These are phyloP conservation scores for Magallana ariakensis DNA, from an alignment of 1,140 invertebrate species.

Conservation along the genomic window DNA sequence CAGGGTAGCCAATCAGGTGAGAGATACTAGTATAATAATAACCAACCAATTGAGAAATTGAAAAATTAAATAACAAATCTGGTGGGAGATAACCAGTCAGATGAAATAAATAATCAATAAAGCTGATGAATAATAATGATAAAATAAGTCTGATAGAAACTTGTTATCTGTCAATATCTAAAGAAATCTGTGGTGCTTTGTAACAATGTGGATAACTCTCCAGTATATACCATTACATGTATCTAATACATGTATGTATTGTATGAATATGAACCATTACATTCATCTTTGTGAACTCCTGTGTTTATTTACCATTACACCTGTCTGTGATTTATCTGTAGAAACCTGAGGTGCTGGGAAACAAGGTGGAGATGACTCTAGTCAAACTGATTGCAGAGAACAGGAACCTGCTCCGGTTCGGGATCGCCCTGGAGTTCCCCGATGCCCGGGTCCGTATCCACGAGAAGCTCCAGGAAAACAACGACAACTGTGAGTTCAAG, in stretches of 20 bases:
- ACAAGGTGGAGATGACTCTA: conserved; percentile 99
- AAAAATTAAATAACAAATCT: not conserved
- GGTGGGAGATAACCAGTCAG: no score
- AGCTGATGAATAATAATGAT: no score
- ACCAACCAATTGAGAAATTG: conserved; percentile 54
- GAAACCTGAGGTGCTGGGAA: conserved; percentile 96
- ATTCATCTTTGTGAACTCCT: no score
- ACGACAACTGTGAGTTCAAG: conserved; percentile 85
- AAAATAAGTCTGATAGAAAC: no score
- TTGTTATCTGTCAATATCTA: no score
- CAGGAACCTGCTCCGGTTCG: conserved; percentile 92
- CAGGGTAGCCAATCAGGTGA: conserved; percentile 81
- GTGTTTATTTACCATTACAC: no score
- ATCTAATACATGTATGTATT: no score
- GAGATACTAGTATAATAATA: conserved; percentile 41
- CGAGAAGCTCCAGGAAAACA: conserved; percentile 95
- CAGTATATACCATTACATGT: no score
- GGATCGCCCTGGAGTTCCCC: conserved; percentile 96
- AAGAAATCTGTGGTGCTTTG: no score
- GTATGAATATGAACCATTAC: no score
- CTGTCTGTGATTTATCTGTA: conserved; percentile 78
- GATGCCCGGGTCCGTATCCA: conserved; percentile 96
- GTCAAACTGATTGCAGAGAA: conserved; percentile 96
- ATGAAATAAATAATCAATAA: not conserved
- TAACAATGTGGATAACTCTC: no score